Evolutionary conservation across 1,140 invertebrate genomes (phyloP).

Genomic region (Sweltsa coloradensis): DNA sequence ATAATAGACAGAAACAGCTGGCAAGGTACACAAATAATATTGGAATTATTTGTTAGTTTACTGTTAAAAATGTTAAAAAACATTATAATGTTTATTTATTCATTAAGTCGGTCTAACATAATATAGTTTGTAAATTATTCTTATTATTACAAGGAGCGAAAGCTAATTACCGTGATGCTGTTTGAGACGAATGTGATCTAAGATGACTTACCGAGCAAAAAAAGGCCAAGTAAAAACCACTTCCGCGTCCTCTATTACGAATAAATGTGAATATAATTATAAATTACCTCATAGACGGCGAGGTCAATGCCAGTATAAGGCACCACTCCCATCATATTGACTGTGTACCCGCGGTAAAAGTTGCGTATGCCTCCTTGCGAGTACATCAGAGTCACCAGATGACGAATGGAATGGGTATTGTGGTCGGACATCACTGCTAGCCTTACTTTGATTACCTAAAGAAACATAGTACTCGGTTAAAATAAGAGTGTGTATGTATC

Average conservation of each 20-base stretch:
- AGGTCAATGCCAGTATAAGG: conserved; percentile 99
- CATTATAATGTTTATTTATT: no score
- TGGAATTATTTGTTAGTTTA: no score
- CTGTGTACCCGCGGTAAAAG: conserved; percentile 90
- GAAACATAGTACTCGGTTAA: no score
- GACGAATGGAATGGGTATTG: conserved; percentile 80
- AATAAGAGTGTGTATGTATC: no score
- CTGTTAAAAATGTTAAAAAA: no score
- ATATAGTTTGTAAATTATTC: neutral
- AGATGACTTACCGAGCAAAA: neutral
- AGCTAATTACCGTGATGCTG: neutral
- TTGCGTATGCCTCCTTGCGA: conserved; percentile 65
- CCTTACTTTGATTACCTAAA: conserved; percentile 88
- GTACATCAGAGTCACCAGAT: conserved; percentile 87
- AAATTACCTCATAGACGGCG: conserved; percentile 82
- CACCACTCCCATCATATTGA: conserved; percentile 95
- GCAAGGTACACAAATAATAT: no score
- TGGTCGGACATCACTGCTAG: conserved; percentile 90
- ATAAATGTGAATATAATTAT: conserved; percentile 2
- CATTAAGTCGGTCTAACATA: neutral
- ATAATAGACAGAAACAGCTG: no score
- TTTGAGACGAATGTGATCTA: neutral
- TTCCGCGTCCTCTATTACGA: neutral
- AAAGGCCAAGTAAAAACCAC: neutral
- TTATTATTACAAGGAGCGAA: neutral